phyloP scores from a whole-genome alignment of 2,888 invertebrate genomes.

The Keiferia lycopersicella region DNA sequence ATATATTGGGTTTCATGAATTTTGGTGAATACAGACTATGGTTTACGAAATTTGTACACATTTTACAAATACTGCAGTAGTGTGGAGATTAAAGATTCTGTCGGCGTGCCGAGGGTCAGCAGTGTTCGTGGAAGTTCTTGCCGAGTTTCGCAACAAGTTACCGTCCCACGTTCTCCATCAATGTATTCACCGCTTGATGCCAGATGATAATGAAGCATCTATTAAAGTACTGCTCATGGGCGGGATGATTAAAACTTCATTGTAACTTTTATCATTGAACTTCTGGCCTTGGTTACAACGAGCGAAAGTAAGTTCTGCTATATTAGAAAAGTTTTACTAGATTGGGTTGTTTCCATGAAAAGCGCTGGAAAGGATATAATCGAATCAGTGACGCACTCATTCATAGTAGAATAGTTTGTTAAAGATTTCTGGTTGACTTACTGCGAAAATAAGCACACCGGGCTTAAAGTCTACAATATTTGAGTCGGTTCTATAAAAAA shows the following conservation, averaged over 20 bases:
- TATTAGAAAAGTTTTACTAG: neutral
- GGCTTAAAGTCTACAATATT: neutral
- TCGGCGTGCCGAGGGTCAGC: constrained; percentile 55
- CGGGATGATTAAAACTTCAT: constrained; percentile 22
- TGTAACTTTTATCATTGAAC: constrained; percentile 16
- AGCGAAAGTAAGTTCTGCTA: neutral
- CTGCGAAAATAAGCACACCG: neutral
- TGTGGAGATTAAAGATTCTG: constrained; percentile 61
- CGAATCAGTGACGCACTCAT: neutral
- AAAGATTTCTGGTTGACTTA: neutral
- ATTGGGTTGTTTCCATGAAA: neutral
- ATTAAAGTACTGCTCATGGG: constrained; percentile 29
- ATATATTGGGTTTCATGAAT: too few species aligned
- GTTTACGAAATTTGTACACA: neutral
- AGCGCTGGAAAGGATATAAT: neutral
- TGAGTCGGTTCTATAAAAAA: neutral
- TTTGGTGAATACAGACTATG: too few species aligned
- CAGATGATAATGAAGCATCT: constrained; percentile 40
- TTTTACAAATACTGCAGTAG: constrained; percentile 24
- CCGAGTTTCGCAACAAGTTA: constrained; percentile 56
- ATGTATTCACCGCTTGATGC: constrained; percentile 43
- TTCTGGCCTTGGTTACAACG: constrained; percentile 6
- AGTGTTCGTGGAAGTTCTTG: constrained; percentile 53
- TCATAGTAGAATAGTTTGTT: neutral
- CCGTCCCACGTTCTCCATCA: constrained; percentile 51